Base-by-base conservation (phyloP, 2,113 vertebrate genomes). In the Cololabis saira region DNA sequence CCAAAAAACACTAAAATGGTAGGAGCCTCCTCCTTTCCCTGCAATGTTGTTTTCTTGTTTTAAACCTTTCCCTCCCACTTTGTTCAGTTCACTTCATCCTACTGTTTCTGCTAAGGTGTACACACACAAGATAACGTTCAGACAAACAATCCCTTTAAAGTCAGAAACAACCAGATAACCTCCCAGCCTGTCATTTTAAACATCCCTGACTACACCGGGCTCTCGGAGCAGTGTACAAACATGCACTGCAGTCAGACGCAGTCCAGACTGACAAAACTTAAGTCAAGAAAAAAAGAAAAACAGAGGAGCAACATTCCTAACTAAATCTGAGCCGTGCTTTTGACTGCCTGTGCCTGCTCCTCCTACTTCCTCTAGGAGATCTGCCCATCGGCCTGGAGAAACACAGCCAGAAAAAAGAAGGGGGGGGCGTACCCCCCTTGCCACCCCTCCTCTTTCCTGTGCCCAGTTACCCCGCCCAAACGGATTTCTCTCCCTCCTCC, bases 251-350 rank as follows among this genome's bases (percentile, higher is more conserved):
- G 71, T 61, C 74, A 80, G 59, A 83, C 72, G 50, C 62, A 74
- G 61, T 66, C 33, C 51, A 60, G 68, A 60, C 73, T 22, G 74
- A 80, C 82, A 83, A 77, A 75, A 66, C 64, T 67, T 41, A n/a
- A 48, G n/a, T 33, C 14, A 48, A 30, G n/a, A 65, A 77, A 67
- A 82, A 54, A 74, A 62, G 63, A 68, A 84, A 85, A 80, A 66
- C 61, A 90, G 92, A 87, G 86, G 74, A 89, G 81, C 77, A 85
- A 75, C 88, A 91, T 90, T 91, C 88, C 83, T 87, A 78, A 80
- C 80, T 89, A 85, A 91, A 91, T 88, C 83, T 49, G 70, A 89
- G 82, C 82, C 74, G 62, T 9, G 21, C 80, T 71, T n/a, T 73
- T 75, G 74, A 79, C 87, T 69, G 79, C 81, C 81, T 75, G 74